Evolutionary conservation across 2,888 invertebrate genomes (phyloP).

Genomic region (Melipona beecheii): DNA sequence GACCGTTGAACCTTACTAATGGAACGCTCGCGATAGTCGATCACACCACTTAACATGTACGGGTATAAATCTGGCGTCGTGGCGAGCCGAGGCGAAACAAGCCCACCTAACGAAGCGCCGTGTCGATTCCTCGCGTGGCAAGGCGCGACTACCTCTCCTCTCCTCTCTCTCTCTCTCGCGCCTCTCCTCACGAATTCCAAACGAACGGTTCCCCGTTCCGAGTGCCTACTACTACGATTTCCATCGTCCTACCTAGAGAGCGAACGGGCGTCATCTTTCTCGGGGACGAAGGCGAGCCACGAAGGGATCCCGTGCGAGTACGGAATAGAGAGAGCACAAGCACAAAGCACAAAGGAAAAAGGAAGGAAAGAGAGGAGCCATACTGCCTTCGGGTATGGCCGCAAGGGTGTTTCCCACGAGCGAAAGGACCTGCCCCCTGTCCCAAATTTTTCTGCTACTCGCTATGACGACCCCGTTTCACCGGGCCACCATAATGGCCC

Average conservation of each 20-base stretch:
- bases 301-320: neutral
- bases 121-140: constrained; percentile 77
- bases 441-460: constrained; percentile 67
- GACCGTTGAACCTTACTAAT: constrained; percentile 67
- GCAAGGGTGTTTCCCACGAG: constrained; percentile 81
- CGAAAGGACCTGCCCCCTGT: constrained; percentile 79
- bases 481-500: constrained; percentile 70
- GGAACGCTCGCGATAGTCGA: constrained; percentile 73
- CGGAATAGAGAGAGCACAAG: neutral
- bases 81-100: constrained; percentile 63
- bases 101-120: constrained; percentile 77
- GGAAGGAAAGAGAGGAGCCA: constrained; percentile 68
- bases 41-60: constrained; percentile 77
- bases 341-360: too few species aligned
- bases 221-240: constrained; percentile 66
- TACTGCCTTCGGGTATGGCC: constrained; percentile 81
- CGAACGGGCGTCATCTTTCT: constrained; percentile 57
- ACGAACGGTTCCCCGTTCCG: constrained; percentile 69
- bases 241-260: constrained; percentile 65
- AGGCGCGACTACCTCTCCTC: constrained; percentile 75
- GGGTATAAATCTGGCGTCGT: constrained; percentile 70
- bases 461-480: constrained; percentile 61
- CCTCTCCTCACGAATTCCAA: constrained; percentile 67
- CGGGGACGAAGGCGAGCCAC: neutral
- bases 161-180: constrained; percentile 60